phyloP scores from a whole-genome alignment of 2,888 invertebrate species.

The Aporophyla lueneburgensis region DNA sequence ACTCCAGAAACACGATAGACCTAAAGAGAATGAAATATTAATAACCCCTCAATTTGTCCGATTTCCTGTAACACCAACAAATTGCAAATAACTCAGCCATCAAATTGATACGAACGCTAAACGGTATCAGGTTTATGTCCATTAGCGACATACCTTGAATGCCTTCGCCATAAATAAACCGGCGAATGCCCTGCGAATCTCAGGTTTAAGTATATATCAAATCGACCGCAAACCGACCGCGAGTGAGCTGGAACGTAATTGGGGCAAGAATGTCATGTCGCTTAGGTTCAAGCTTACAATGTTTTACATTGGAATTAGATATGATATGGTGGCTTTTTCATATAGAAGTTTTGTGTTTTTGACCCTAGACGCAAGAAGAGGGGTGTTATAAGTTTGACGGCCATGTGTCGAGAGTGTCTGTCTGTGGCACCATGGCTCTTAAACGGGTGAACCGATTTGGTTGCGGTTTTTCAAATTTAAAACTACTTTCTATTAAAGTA shows the following conservation, averaged over 20 bases:
- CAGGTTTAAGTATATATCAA: constrained; percentile 52
- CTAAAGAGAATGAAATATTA: background rate
- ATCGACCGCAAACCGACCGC: constrained; percentile 51
- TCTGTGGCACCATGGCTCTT: no score
- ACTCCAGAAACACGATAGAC: background rate
- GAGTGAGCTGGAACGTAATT: constrained; percentile 53
- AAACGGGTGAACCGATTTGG: no score
- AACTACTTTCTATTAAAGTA: no score
- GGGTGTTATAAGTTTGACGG: no score
- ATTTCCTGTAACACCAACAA: constrained; percentile 16
- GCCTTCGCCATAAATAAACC: constrained; percentile 44
- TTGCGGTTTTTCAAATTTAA: no score
- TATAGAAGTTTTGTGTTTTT: background rate
- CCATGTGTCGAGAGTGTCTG: no score
- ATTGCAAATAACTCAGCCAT: constrained; percentile 27
- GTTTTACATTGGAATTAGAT: constrained; percentile 33
- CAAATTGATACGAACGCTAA: constrained; percentile 47
- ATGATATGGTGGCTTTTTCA: constrained; percentile 29
- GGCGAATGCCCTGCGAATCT: constrained; percentile 39
- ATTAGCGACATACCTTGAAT: constrained; percentile 52
- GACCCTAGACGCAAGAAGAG: no score
- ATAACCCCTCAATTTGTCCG: constrained; percentile 32
- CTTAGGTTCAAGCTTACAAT: constrained; percentile 25
- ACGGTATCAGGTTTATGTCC: constrained; percentile 49
- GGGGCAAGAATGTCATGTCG: constrained; percentile 68